Conservation (phyloP, 1,140 invertebrate species). For the Ostrea edulis region DNA sequence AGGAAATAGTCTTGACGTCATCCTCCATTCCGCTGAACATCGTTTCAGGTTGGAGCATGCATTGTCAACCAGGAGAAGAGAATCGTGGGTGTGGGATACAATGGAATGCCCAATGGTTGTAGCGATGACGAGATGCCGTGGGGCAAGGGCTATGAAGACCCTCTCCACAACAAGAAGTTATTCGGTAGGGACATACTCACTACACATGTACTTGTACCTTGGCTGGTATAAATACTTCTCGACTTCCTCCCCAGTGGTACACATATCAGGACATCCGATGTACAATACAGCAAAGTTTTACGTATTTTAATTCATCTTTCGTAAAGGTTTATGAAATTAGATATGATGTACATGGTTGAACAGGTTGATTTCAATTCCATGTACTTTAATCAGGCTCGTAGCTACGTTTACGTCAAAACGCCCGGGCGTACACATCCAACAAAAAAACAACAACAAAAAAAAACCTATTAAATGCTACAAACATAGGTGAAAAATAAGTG, state of each 20-base stretch:
- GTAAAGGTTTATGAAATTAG: not conserved
- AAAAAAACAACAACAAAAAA: too few species aligned
- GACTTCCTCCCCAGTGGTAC: not conserved
- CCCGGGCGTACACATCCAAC: too few species aligned
- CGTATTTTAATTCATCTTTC: not conserved
- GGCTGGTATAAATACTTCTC: not conserved
- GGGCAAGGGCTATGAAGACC: constrained; percentile 82
- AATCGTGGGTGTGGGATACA: constrained; percentile 95
- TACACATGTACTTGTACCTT: not conserved
- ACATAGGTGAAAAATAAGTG: too few species aligned
- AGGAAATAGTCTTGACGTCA: too few species aligned
- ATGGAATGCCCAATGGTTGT: constrained; percentile 95
- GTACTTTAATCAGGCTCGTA: too few species aligned
- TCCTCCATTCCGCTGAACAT: constrained; percentile 22
- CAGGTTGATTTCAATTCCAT: too few species aligned
- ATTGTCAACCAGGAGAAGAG: constrained; percentile 91
- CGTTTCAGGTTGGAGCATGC: constrained; percentile 91
- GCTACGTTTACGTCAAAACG: too few species aligned
- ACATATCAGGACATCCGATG: too few species aligned
- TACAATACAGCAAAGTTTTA: too few species aligned
- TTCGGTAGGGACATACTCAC: constrained; percentile 83
- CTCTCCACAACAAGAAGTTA: constrained; percentile 88
- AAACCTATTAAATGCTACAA: too few species aligned
- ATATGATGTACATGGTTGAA: too few species aligned
- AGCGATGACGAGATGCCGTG: constrained; percentile 93